These are phyloP conservation scores for Nomada ferruginata DNA, from an alignment of 2,888 invertebrate species.

Conservation along the genomic window DNA sequence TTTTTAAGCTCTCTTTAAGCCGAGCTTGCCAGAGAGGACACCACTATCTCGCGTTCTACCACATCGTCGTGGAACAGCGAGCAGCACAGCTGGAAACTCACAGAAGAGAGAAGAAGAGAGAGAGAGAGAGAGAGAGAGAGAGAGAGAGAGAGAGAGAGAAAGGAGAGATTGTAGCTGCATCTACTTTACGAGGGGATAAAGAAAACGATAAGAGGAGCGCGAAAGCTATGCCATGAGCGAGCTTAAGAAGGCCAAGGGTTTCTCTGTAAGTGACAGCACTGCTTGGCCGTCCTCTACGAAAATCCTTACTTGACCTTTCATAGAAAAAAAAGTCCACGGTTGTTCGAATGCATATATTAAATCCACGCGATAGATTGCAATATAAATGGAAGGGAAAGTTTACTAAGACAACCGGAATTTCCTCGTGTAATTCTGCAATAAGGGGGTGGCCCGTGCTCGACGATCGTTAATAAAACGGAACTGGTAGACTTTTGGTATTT, in stretches of 20 bases:
- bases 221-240: constrained; percentile 75
- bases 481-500: constrained; percentile 23
- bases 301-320: constrained; percentile 33
- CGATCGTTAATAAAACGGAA: constrained; percentile 1
- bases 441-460: neutral
- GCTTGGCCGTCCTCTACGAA: constrained; percentile 22
- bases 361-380: neutral
- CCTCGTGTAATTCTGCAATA: neutral
- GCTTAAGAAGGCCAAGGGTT: constrained; percentile 70
- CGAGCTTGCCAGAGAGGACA: constrained; percentile 76
- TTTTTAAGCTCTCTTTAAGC: constrained; percentile 81
- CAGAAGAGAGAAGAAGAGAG: constrained; percentile 46
- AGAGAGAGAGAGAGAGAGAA: constrained; percentile 39
- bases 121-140: constrained; percentile 47
- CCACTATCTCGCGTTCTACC: constrained; percentile 77
- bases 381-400: neutral
- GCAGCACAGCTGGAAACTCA: constrained; percentile 65
- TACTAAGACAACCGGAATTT: neutral
- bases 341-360: neutral
- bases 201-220: constrained; percentile 79
- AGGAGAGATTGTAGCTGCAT: constrained; percentile 59
- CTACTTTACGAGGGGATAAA: constrained; percentile 80
- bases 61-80: constrained; percentile 69
- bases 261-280: constrained; percentile 57
- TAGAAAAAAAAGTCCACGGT: neutral